Base-by-base conservation (phyloP, 2,888 invertebrate species). In the Eristalis tenax region DNA sequence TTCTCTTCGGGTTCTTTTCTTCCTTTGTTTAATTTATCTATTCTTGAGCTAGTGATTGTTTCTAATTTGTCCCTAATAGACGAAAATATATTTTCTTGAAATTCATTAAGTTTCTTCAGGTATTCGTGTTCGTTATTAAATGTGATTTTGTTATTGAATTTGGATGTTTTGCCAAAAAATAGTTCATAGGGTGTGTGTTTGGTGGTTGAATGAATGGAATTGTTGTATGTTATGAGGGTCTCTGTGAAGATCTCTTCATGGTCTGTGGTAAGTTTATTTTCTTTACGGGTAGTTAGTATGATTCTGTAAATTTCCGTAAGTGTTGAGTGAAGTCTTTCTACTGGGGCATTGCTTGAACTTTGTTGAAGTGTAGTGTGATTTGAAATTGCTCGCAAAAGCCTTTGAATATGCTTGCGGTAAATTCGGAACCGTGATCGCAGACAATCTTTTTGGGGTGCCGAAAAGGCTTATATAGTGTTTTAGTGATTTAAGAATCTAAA, bases 371-470 rank as follows among this genome's bases (percentile, higher is more conserved):
- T n/a, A n/a, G n/a, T n/a, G n/a, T n/a, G n/a, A n/a, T n/a, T 61
- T 70, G 2, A 23, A 32, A 38, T 18, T 6, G 43, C 61, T 68
- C 69, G 10, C 75, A 81, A n/a, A 88, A 69, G 43, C 78, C 76
- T 61, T 81, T 65, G 23, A 88, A 83, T 8, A 78, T 73, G 35
- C 69, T 88, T n/a, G 80, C 38, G 2, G 70, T 65, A n/a, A 81
- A 76, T 65, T 77, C 69, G 15, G 79, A 63, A 0, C 73, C n/a
- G n/a, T 76, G 63, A 26, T 26, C 26, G 3, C 26, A 26, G 3
- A 26, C 77, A 73, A 85, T 71, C 32, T 77, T 81, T 13, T 15
- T 28, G n/a, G n/a, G n/a, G n/a, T n/a, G n/a, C n/a, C n/a, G n/a
- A n/a, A n/a, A n/a, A n/a, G n/a, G n/a, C n/a, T n/a, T n/a, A n/a